These are phyloP conservation scores for Dromiciops gliroides DNA, from an alignment of 2,113 vertebrate species.

Conservation along the genomic window DNA sequence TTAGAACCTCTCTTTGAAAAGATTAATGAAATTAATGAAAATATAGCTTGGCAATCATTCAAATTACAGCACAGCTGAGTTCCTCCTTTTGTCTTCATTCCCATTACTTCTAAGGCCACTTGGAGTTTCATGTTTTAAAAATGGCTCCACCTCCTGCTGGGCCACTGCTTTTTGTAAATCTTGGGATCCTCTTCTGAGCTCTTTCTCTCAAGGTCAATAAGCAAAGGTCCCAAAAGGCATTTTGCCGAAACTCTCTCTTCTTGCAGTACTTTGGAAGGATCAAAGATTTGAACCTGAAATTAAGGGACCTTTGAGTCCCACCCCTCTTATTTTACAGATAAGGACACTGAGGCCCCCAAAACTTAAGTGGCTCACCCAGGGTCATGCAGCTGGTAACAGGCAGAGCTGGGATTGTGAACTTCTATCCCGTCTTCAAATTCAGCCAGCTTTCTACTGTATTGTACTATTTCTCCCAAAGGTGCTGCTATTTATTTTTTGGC, in stretches of 20 bases:
- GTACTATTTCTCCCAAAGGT: background rate
- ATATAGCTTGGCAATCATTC: constrained; percentile 55
- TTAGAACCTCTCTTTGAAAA: constrained; percentile 40
- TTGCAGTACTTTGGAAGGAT: background rate
- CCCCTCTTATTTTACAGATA: background rate
- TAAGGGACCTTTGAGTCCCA: background rate
- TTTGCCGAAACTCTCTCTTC: background rate
- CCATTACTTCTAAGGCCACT: constrained; percentile 78
- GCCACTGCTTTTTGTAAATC: constrained; percentile 75
- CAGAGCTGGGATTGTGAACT: background rate
- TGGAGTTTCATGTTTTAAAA: constrained; percentile 76
- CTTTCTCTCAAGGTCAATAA: constrained; percentile 70
- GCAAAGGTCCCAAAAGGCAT: constrained; percentile 68
- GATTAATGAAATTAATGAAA: constrained; percentile 36
- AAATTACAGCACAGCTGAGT: background rate
- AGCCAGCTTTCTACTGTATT: background rate
- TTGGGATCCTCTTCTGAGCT: constrained; percentile 61
- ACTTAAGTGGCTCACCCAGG: background rate
- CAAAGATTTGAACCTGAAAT: background rate
- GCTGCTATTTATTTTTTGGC: background rate
- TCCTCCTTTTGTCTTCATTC: constrained; percentile 72
- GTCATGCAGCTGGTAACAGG: background rate
- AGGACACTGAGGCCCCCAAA: background rate
- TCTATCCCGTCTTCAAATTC: background rate
- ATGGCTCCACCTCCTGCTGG: constrained; percentile 65